Conservation (phyloP, 2,888 invertebrate genomes). For the Blastobasis lacticolella region DNA sequence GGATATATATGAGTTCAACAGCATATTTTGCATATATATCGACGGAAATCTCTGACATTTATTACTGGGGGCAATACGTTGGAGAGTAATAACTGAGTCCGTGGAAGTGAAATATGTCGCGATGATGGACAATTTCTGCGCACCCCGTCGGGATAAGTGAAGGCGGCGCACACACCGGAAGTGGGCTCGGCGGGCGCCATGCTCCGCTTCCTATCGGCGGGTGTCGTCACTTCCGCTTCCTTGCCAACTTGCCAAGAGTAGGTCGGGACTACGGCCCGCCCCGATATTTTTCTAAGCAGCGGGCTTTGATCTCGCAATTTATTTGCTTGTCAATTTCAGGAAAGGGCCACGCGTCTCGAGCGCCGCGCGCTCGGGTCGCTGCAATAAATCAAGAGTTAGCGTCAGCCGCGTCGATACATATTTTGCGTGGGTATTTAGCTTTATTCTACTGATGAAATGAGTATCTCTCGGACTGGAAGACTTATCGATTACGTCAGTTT, state of each 20-base stretch:
- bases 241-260: constrained; percentile 46
- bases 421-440: neutral
- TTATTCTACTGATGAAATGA: neutral
- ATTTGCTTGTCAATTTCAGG: constrained; percentile 70
- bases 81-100: neutral
- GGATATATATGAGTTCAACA: too few relatives aligned
- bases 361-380: constrained; percentile 25
- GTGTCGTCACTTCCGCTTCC: constrained; percentile 66
- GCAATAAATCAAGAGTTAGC: constrained; percentile 32
- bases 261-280: constrained; percentile 42
- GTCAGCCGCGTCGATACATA: neutral
- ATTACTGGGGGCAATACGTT: neutral
- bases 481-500: too few relatives aligned
- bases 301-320: constrained; percentile 64
- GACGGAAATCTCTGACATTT: neutral
- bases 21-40: too few relatives aligned
- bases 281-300: constrained; percentile 52
- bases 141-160: constrained; percentile 66
- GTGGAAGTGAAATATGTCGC: constrained; percentile 10
- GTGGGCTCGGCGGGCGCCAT: constrained; percentile 62
- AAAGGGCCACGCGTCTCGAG: constrained; percentile 60
- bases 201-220: constrained; percentile 56
- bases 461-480: too few relatives aligned
- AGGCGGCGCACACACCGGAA: constrained; percentile 57
- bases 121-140: constrained; percentile 36